Conservation (phyloP, 1,140 invertebrate species). For the Bombus waltoni region DNA sequence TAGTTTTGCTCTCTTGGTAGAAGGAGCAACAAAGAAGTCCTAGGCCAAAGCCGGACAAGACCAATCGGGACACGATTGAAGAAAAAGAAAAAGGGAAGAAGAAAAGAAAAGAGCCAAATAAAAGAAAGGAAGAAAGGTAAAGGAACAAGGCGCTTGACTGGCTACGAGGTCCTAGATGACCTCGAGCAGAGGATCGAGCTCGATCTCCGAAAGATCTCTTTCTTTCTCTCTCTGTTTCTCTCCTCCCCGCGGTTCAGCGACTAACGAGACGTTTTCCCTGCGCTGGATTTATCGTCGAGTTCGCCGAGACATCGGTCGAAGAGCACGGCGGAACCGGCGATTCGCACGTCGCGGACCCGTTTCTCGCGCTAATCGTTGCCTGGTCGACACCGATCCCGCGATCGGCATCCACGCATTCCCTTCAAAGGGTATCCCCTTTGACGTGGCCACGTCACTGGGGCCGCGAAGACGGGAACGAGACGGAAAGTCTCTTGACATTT, state of each 20-base stretch:
- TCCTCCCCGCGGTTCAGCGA: conserved; percentile 38
- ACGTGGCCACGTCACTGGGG: conserved; percentile 50
- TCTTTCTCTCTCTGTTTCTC: conserved; percentile 12
- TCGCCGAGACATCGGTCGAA: conserved; percentile 36
- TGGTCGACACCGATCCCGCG: conserved; percentile 65
- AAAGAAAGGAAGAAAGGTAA: background rate
- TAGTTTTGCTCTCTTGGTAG: background rate
- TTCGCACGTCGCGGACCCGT: conserved; percentile 62
- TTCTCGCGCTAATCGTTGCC: conserved; percentile 68
- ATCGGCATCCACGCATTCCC: conserved; percentile 50
- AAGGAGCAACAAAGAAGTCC: conserved; percentile 5
- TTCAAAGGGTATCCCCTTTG: conserved; percentile 53
- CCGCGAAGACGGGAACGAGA: background rate
- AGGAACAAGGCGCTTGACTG: background rate
- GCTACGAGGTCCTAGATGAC: conserved; percentile 47
- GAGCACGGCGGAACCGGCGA: conserved; percentile 33
- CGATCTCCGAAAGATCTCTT: conserved; percentile 66
- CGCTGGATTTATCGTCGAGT: conserved; percentile 66
- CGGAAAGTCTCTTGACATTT: conserved; percentile 18
- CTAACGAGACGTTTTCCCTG: conserved; percentile 72
- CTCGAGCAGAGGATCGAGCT: conserved; percentile 57
- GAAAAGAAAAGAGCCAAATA: background rate
- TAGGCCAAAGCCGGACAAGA: conserved; percentile 24
- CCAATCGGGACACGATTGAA: conserved; percentile 25
- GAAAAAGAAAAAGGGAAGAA: background rate